phyloP scores from a whole-genome alignment of 1,140 invertebrate species.

The Drosophila watanabei region DNA sequence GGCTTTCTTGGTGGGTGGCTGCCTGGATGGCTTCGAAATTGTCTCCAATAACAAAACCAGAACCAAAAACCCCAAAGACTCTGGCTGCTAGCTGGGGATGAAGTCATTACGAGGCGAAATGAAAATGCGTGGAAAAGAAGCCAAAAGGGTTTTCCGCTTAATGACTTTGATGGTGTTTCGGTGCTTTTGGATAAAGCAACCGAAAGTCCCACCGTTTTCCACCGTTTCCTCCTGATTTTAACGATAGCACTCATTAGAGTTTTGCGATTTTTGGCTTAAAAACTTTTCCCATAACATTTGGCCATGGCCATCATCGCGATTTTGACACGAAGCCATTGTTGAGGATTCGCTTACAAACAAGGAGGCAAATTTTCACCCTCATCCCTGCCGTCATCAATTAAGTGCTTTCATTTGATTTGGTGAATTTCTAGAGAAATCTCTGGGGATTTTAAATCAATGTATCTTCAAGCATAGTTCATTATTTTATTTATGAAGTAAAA shows the following conservation, averaged over 20 bases:
- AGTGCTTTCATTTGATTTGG: constrained; percentile 24
- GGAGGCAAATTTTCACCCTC: constrained; percentile 15
- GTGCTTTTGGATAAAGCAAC: constrained; percentile 19
- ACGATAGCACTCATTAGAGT: constrained; percentile 76
- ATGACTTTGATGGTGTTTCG: constrained; percentile 66
- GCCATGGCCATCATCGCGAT: constrained; percentile 55
- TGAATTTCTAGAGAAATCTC: neutral
- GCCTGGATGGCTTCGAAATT: constrained; percentile 63
- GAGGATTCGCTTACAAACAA: constrained; percentile 26
- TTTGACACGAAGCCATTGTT: constrained; percentile 36
- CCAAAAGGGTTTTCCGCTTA: constrained; percentile 77
- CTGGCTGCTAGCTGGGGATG: constrained; percentile 52
- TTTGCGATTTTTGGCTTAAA: constrained; percentile 62
- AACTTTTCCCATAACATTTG: constrained; percentile 77
- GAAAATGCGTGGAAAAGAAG: constrained; percentile 70
- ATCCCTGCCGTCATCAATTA: constrained; percentile 29
- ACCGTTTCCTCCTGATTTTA: constrained; percentile 50
- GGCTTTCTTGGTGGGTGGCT: constrained; percentile 36
- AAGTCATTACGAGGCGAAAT: constrained; percentile 78
- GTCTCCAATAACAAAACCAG: constrained; percentile 66
- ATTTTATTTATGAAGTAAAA: neutral
- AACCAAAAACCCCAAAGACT: constrained; percentile 48
- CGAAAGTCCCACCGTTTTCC: constrained; percentile 12
- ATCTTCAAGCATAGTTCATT: neutral
- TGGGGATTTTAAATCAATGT: neutral